Base-by-base conservation (phyloP, 2,888 invertebrate genomes). In the Drosophila mimica region DNA sequence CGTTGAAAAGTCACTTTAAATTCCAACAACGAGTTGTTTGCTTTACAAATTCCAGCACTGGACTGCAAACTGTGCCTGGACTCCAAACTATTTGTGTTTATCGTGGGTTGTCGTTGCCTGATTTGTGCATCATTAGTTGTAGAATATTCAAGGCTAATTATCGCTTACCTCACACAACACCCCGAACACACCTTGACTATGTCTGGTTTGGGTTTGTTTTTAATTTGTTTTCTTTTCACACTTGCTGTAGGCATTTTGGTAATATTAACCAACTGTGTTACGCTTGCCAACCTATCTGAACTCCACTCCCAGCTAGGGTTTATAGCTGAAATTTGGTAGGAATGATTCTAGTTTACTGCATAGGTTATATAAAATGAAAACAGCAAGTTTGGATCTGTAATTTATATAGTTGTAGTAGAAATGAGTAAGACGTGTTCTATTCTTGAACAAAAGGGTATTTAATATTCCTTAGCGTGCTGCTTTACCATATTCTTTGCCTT, bases 71-170 rank as follows among this genome's bases (percentile, higher is more conserved):
- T 46, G 15, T 30, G 20, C 36, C 38, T 20, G 43, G 57, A 43
- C 40, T 33, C 2, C 33, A 46, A 51, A 36, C 70, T 25, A 36
- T 36, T 58, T 38, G 43, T 30, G 30, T 54, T 56, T 59, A 40
- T 67, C 28, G 69, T 66, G 30, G 60, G 53, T 43, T 57, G 72
- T 76, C 56, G 56, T 28, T 43, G 52, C 38, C 53, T 74, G 84
- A 79, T 73, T 87, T 82, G 70, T 71, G 70, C 68, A 66, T 59
- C 82, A 73, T 84, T 88, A 76, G 77, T 53, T 52, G 9, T 9
- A 51, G 56, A 48, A 20, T 34, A 38, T 51, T 52, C 20, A 62
- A 33, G 65, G 70, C 65, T 82, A 76, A 87, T 82, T 83, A 36
- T 53, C 28, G 38, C 53, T 66, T 38, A 46, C 51, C 13, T 20